A percentile compares a stretch with the other conserved stretches of the same genome.
These are phyloP conservation scores for Dicyrtomina minuta DNA, from an alignment of 2,888 invertebrate genomes.

Conservation along the genomic window DNA sequence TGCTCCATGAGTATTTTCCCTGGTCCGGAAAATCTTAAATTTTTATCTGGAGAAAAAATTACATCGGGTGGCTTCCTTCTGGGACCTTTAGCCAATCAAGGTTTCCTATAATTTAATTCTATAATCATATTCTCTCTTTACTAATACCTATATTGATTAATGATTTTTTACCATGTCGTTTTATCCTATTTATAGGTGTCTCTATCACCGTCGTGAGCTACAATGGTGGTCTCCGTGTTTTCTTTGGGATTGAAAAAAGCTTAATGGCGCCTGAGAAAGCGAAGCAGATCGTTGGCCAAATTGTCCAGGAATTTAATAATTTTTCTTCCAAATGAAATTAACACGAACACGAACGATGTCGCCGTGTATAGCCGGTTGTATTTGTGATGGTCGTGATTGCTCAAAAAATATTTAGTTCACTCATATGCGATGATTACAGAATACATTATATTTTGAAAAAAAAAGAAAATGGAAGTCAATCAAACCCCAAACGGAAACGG, in stretches of 20 bases:
- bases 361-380: too few relatives aligned
- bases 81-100: slow-evolving; percentile 27
- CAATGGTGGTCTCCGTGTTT: slow-evolving; percentile 21
- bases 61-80: slow-evolving; percentile 23
- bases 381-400: too few relatives aligned
- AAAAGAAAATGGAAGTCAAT: too few relatives aligned
- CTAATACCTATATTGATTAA: not conserved
- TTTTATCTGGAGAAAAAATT: slow-evolving; percentile 22
- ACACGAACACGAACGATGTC: too few relatives aligned
- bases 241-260: slow-evolving; percentile 26
- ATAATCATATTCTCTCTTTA: not conserved
- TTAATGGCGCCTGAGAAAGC: not conserved
- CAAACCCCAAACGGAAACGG: too few relatives aligned
- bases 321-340: not conserved
- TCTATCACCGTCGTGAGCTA: slow-evolving; percentile 29
- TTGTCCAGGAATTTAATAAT: slow-evolving; percentile 8
- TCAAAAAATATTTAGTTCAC: too few relatives aligned
- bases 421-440: too few relatives aligned
- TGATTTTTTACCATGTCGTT: too few relatives aligned
- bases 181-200: slow-evolving; percentile 14
- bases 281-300: not conserved
- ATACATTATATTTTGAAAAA: too few relatives aligned
- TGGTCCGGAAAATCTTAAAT: slow-evolving; percentile 24
- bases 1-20: slow-evolving; percentile 31
- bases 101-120: not conserved